Percentiles rank a stretch among this genome's conserved stretches.
phyloP scores from a whole-genome alignment of 2,797 vertebrate species.

The Pipistrellus kuhlii region DNA sequence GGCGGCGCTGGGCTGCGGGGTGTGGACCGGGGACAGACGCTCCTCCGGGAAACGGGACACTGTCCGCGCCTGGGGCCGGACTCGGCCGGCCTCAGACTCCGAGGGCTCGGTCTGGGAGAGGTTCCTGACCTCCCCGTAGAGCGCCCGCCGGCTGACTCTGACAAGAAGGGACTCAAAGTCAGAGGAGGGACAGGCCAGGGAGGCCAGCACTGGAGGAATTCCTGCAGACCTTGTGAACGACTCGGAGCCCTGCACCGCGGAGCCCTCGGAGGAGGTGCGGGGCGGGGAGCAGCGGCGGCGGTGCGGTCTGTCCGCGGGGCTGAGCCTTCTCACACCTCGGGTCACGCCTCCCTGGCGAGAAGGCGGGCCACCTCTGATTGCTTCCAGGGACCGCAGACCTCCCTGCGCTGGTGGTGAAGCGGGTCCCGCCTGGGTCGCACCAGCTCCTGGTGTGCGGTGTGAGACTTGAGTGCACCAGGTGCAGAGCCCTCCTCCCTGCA shows the following conservation, averaged over 20 bases:
- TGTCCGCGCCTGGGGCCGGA: background rate
- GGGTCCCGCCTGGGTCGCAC: conserved; percentile 68
- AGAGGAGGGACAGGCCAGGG: background rate
- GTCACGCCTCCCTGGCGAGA: conserved; percentile 79
- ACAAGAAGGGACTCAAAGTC: conserved; percentile 58
- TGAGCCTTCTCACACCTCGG: conserved; percentile 68
- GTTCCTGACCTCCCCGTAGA: background rate
- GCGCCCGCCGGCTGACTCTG: background rate
- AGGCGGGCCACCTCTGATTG: conserved; percentile 68
- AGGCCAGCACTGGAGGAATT: background rate
- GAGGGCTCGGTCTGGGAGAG: background rate
- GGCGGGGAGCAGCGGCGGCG: background rate
- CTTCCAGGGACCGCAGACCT: conserved; percentile 77
- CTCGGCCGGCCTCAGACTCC: background rate
- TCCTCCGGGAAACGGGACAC: too few relatives aligned
- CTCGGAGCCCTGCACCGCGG: background rate
- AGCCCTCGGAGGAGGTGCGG: background rate
- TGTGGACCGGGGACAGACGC: background rate
- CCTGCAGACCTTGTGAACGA: background rate
- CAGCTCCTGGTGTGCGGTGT: background rate
- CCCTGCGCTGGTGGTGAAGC: conserved; percentile 77
- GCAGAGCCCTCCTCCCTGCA: background rate
- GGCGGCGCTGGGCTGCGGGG: background rate
- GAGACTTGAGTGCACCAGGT: conserved; percentile 15
- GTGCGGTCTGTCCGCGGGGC: conserved; percentile 62